Evolutionary conservation across 2,113 vertebrate species (phyloP).

Genomic region (Cephalopterus ornatus): DNA sequence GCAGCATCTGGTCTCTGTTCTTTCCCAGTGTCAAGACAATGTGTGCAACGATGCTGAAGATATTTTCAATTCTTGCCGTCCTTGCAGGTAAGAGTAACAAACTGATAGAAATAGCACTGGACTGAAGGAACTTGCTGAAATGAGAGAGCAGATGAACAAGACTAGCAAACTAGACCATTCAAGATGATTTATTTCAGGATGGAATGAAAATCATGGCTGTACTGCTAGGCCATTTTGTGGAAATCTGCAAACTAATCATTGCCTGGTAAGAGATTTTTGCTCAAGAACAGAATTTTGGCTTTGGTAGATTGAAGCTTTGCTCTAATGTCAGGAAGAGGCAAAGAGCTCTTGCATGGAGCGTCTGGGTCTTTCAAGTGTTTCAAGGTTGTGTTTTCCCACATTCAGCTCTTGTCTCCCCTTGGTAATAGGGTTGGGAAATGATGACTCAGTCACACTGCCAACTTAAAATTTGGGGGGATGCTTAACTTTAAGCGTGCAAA

Average conservation of each 20-base stretch:
- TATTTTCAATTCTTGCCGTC: conserved; percentile 7
- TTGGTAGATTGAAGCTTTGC: not conserved
- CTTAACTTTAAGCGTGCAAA: not conserved
- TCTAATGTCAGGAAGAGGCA: not conserved
- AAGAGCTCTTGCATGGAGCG: fast-evolving
- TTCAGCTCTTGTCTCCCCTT: not conserved
- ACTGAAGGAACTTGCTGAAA: not conserved
- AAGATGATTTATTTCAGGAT: not conserved
- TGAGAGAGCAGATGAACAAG: not conserved
- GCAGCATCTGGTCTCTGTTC: not conserved
- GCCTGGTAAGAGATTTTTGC: not conserved
- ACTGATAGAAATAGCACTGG: not conserved
- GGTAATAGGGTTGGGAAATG: not conserved
- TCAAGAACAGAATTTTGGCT: not conserved
- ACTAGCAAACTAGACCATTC: not conserved
- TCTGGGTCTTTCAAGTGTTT: not conserved
- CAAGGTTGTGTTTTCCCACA: not conserved
- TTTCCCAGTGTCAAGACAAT: not conserved
- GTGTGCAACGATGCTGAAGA: conserved; percentile 8
- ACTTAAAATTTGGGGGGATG: not conserved
- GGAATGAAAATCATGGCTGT: not conserved
- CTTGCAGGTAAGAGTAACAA: conserved; percentile 57
- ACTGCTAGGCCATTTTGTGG: not conserved
- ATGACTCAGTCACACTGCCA: not conserved
- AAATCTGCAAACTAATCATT: not conserved